A percentile compares a stretch with the other conserved stretches of the same genome.
phyloP scores from a whole-genome alignment of 2,888 invertebrate species.

The Campaea margaritaria region DNA sequence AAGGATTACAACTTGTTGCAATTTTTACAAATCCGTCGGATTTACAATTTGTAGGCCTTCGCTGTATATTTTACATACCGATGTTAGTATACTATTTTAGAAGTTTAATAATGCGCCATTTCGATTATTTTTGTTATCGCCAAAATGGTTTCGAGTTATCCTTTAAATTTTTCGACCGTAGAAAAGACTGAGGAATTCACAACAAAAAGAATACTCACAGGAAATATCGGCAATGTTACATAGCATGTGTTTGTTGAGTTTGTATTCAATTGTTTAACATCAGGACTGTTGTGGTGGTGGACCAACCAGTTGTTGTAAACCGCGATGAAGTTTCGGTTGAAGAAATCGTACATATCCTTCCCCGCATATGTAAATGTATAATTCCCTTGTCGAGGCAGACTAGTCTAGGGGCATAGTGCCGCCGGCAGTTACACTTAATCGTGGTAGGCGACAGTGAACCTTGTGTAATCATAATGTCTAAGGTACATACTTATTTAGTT shows the following conservation, averaged over 20 bases:
- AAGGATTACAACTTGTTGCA: constrained; percentile 59
- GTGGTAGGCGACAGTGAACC: constrained; percentile 77
- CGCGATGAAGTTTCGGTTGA: constrained; percentile 61
- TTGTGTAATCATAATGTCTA: constrained; percentile 83
- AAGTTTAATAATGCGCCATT: constrained; percentile 71
- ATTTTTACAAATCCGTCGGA: constrained; percentile 49
- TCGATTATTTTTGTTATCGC: constrained; percentile 53
- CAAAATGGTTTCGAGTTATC: constrained; percentile 62
- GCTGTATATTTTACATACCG: constrained; percentile 83
- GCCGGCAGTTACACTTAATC: constrained; percentile 57
- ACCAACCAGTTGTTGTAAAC: constrained; percentile 71
- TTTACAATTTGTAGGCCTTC: constrained; percentile 62
- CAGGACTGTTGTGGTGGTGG: constrained; percentile 74
- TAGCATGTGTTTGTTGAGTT: constrained; percentile 55
- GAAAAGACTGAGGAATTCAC: constrained; percentile 82
- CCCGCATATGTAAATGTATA: constrained; percentile 72
- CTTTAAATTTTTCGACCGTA: constrained; percentile 74
- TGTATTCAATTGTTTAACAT: constrained; percentile 56
- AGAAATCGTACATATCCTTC: constrained; percentile 83
- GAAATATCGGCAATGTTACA: constrained; percentile 66
- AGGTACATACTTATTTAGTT: constrained; percentile 84
- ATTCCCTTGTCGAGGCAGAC: constrained; percentile 61
- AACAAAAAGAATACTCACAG: constrained; percentile 78
- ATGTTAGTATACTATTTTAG: constrained; percentile 78
- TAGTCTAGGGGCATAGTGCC: constrained; percentile 61